Conservation (phyloP, 2,113 vertebrate genomes). For the Entelurus aequoreus region DNA sequence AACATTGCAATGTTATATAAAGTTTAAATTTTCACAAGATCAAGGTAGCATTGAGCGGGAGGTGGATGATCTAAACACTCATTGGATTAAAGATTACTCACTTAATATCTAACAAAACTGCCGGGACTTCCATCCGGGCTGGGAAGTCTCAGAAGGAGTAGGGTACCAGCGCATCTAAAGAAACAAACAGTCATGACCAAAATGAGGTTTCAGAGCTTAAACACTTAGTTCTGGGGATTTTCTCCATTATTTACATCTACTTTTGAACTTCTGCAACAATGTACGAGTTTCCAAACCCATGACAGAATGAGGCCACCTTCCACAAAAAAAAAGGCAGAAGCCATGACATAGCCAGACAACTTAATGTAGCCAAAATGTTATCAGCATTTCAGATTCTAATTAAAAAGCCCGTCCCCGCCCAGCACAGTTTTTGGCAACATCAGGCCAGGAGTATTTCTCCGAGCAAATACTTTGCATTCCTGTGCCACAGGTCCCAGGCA, state of each 20-base stretch:
- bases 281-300: conserved; percentile 36
- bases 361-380: conserved; percentile 1
- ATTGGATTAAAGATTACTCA: conserved; percentile 65
- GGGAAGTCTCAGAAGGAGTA: conserved; percentile 84
- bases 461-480: conserved; percentile 56
- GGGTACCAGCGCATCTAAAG: conserved; percentile 97
- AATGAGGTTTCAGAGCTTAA: conserved; percentile 28
- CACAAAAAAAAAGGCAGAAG: conserved; percentile 1
- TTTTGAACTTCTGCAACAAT: conserved; percentile 45
- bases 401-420: conserved; percentile 20
- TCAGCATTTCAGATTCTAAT: conserved; percentile 43
- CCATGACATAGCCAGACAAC: neutral
- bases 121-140: conserved; percentile 96
- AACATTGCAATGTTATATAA: no score
- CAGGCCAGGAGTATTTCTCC: conserved; percentile 41
- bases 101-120: conserved; percentile 90
- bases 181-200: conserved; percentile 46
- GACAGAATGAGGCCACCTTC: conserved; percentile 6
- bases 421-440: conserved; percentile 15
- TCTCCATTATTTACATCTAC: conserved; percentile 14
- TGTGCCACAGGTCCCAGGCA: conserved; percentile 30
- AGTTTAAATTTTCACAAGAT: conserved; percentile 12
- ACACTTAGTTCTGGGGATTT: conserved; percentile 7
- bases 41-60: conserved; percentile 8
- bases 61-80: conserved; percentile 9